Evolutionary conservation across 2,797 vertebrate genomes (phyloP), one percentile per base, ranked within the genome.

Genomic region (Notamacropus eugenii): DNA sequence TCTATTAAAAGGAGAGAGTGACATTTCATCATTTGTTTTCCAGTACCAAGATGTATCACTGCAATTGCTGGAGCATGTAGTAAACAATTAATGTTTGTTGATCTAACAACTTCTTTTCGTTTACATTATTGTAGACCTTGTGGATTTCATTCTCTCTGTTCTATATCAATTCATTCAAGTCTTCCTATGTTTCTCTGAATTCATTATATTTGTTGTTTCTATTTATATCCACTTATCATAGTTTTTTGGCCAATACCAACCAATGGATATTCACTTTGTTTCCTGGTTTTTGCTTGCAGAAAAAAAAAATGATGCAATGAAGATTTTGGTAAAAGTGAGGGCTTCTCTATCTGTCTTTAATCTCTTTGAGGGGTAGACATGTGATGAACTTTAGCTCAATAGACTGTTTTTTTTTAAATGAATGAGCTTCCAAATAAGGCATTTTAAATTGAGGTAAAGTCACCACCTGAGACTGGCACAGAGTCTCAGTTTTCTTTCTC

Each of bases 401-500:
- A 91, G 93, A 87, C 8, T n/a, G 14, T 1, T n/a, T 67, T 34
- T 12, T 74, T 22, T 74, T 24, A 19, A 74, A 90, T 90, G 91
- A 90, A 87, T 46, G 22, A 91, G 82, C 40, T 90, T 19, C 56
- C 46, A 40, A 46, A 90, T 55, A 29, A 62, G 9, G 92, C 90
- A 59, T n/a, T 1, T 92, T 55, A 10, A 24, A 87, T 87, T 94
- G 56, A 97, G 95, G 87, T 54, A 93, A 95, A 92, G n/a, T 91
- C 87, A n/a, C 31, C 46, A 67, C 31, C 28, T 9, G 94, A 24
- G 29, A n/a, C 46, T 54, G 95, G 74, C 94, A 28, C 12, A 54
- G 54, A 29, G 52, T 52, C 52, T 52, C 52, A 52, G 52, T 52
- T 52, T 52, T 52, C 50, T 52, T 52, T 52, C 52, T 52, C 6